Base-by-base conservation (phyloP, 2,113 vertebrate species). In the Poeciliopsis occidentalis region DNA sequence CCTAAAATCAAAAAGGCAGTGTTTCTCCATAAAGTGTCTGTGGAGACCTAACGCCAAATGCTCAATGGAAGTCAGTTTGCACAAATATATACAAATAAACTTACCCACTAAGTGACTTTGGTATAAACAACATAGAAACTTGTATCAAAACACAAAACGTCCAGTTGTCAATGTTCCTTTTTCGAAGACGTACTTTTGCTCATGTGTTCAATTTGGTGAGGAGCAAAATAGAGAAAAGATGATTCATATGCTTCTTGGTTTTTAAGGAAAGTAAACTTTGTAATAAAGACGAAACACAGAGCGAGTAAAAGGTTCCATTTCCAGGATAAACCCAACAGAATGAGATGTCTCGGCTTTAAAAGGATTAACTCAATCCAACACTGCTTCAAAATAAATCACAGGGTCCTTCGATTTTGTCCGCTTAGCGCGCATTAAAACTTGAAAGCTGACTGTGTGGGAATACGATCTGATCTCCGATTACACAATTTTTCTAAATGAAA, bases 61-160 rank as follows among this genome's bases (percentile, higher is more conserved):
- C 84, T 78, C 41, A 82, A 86, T 71, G 84, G 68, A 89, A 81
- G 85, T 78, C 1, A 0, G 13, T 82, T 75, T 31, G 41, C 78
- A 84, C 73, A 81, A 85, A 85, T 84, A 87, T 79, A 82, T 54
- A 82, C 60, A 85, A 71, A 82, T 74, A 77, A 84, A 82, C 64
- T 44, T 64, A 73, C 29, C 71, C 12, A 88, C 81, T 76, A 61
- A 78, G 86, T 90, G 85, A 92, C 94, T 95, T 95, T 95, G 94
- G 94, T 94, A 90, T 93, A 88, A 92, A 93, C 75, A 80, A 91
- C 89, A 90, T 47, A 47, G 68, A 87, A 60, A 57, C 19, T 64
- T 71, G 66, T 24, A 67, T 31, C 73, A 76, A 80, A 64, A 79
- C 69, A 71, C 51, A 81, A 64, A 64, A 76, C 73, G 37, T 83